Evolutionary conservation across 2,888 invertebrate genomes (phyloP), one percentile per base, ranked within the genome.

Genomic region (Melieria picta): DNA sequence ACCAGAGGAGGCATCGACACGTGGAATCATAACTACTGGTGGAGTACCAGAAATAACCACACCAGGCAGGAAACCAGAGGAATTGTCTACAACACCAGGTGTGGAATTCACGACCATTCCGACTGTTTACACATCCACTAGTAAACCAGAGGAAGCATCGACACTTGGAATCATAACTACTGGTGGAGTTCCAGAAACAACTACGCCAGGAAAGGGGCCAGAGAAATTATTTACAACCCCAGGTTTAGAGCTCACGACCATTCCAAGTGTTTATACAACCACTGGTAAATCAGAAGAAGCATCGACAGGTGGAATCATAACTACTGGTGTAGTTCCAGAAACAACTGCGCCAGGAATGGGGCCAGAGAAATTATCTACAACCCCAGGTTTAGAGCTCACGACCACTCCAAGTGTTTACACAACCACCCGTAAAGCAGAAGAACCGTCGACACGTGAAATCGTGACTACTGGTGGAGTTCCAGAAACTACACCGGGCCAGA

Each of bases 281-380:
- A 45, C n/a, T 50, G 52, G 46, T 13, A 52, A 55, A 55, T 0
- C 5, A 2, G 42, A 10, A 3, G 48, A n/a, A 43, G 48, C 45
- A 47, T 66, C 67, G 4, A 57, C 58, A 46, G 13, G 47, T 2
- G 50, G 7, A 42, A 62, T 30, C 16, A 7, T 10, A 56, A 66
- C 72, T 42, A 45, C 68, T 4, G 60, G 48, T 10, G 2, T 5
- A n/a, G 4, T 57, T 13, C 47, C 72, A n/a, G 67, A 66, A 16
- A 10, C 65, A 4, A 13, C 62, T 56, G 45, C 65, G 7, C 45
- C 71, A 30, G 67, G 67, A 50, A 7, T 11, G 7, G 3, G 7
- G 0, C 42, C 45, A 10, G 58, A 48, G 52, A 16, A 13, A n/a
- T 48, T 43, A 52, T 30, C 47, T n/a, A 55, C 42, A 0, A 55